phyloP scores from a whole-genome alignment of 2,113 vertebrate species.

The Cavia aperea region DNA sequence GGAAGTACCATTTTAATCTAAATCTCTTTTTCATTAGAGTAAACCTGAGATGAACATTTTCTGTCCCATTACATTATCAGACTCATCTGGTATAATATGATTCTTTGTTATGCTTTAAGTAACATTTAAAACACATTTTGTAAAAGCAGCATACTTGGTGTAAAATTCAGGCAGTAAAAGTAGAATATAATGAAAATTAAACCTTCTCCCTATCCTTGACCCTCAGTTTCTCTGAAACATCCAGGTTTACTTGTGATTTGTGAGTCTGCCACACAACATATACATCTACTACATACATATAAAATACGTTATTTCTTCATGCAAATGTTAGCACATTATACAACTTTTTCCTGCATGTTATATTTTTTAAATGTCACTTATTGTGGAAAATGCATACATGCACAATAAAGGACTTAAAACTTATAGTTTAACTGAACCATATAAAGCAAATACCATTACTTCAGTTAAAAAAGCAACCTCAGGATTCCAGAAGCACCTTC shows the following conservation, averaged over 20 bases:
- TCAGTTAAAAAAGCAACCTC: background rate
- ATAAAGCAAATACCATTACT: background rate
- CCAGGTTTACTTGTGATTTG: background rate
- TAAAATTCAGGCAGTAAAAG: background rate
- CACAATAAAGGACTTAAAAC: background rate
- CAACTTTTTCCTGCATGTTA: background rate
- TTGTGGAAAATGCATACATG: background rate
- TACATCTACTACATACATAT: background rate
- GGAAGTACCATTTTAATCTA: background rate
- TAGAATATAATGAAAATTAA: background rate
- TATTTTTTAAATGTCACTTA: background rate
- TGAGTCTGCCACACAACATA: background rate
- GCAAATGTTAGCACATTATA: background rate
- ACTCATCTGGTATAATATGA: background rate
- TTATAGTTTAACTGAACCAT: slow-evolving; percentile 18
- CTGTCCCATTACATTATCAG: background rate
- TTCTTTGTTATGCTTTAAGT: background rate
- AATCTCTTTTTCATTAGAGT: background rate
- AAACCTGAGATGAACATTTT: background rate
- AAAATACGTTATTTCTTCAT: slow-evolving; percentile 1
- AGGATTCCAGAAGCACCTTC: background rate
- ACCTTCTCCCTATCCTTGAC: background rate
- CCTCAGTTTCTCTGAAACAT: background rate
- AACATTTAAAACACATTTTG: background rate
- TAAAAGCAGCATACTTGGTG: background rate